phyloP scores from a whole-genome alignment of 2,888 invertebrate genomes.

The Coleophora flavipennella region DNA sequence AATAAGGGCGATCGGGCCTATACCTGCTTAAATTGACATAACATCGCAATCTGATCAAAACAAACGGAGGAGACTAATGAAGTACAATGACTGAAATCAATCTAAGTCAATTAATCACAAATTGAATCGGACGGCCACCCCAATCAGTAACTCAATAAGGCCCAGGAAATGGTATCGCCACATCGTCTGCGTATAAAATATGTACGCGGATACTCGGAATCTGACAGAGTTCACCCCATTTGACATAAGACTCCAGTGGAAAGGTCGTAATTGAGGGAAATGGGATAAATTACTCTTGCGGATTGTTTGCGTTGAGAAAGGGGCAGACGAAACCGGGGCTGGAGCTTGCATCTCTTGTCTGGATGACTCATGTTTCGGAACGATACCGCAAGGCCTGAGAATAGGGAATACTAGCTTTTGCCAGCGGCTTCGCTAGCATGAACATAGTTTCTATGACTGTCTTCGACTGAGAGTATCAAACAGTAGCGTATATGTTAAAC shows the following conservation, averaged over 20 bases:
- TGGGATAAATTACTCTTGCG: slow-evolving; percentile 57
- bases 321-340: slow-evolving; percentile 26
- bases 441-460: too few relatives aligned
- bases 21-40: too few relatives aligned
- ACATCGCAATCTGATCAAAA: too few relatives aligned
- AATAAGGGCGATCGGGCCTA: too few relatives aligned
- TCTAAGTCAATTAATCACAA: slow-evolving; percentile 8
- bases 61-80: too few relatives aligned
- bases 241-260: slow-evolving; percentile 49
- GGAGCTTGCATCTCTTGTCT: not conserved
- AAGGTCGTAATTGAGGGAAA: slow-evolving; percentile 62
- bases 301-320: slow-evolving; percentile 34
- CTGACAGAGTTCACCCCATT: slow-evolving; percentile 42
- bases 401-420: too few relatives aligned
- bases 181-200: not conserved
- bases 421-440: too few relatives aligned
- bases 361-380: slow-evolving; percentile 5
- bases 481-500: too few relatives aligned
- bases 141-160: too few relatives aligned
- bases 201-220: slow-evolving; percentile 20
- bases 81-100: slow-evolving; percentile 9
- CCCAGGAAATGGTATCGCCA: too few relatives aligned
- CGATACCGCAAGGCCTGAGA: not conserved
- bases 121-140: slow-evolving; percentile 1
- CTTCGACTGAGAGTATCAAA: too few relatives aligned